A percentile compares a stretch with the other conserved stretches of the same genome.
Evolutionary conservation across 1,140 invertebrate species (phyloP).

Genomic region (Chionoecetes opilio): DNA sequence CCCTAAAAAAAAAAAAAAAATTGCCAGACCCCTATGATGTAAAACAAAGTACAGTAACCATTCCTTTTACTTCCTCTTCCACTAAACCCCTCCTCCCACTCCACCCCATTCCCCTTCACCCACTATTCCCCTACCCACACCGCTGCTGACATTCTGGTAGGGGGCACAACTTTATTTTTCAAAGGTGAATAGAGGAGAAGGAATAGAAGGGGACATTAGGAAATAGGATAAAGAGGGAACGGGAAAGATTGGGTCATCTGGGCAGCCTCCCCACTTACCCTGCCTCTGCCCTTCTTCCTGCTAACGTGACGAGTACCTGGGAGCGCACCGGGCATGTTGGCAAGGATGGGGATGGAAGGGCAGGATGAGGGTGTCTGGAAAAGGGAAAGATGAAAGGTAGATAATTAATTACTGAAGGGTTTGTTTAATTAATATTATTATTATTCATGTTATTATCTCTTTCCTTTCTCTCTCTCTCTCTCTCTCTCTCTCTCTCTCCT

Average conservation of each 20-base stretch:
- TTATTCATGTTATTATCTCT: neutral
- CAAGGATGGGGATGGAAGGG: no score
- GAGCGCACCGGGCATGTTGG: no score
- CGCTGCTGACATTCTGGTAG: neutral
- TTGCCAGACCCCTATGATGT: no score
- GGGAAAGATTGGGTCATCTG: neutral
- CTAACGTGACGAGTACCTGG: neutral
- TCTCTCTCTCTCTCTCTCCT: no score
- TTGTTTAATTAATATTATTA: conserved; percentile 32
- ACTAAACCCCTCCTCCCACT: no score
- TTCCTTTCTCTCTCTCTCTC: no score
- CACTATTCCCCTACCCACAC: neutral
- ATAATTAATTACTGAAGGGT: no score
- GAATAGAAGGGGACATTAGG: neutral
- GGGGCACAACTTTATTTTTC: neutral
- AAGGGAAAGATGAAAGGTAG: no score
- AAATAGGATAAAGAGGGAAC: neutral
- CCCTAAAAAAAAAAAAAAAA: no score
- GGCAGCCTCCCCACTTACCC: neutral
- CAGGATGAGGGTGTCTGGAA: no score
- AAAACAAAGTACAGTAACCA: neutral
- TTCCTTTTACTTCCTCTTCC: neutral
- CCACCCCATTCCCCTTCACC: no score
- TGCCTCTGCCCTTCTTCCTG: conserved; percentile 9
- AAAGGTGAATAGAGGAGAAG: neutral